Evolutionary conservation across 2,113 vertebrate genomes (phyloP).

Genomic region (Mirounga angustirostris): DNA sequence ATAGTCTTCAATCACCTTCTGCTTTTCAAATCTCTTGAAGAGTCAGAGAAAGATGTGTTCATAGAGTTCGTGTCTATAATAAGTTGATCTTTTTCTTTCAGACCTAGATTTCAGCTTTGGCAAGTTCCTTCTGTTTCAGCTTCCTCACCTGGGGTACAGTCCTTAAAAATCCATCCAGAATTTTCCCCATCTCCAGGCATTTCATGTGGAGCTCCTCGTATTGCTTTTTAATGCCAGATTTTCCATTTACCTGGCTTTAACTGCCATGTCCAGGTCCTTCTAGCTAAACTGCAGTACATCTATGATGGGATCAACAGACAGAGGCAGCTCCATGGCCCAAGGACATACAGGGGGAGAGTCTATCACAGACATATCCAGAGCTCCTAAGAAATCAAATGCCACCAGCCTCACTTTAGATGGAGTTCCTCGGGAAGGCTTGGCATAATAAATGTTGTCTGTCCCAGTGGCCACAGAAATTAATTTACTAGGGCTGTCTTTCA

Average conservation of each 20-base stretch:
- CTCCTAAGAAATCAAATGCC: conserved; percentile 87
- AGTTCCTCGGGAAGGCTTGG: conserved; percentile 42
- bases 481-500: conserved; percentile 93
- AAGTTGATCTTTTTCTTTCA: conserved; percentile 91
- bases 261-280: conserved; percentile 91
- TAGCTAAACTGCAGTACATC: conserved; percentile 93
- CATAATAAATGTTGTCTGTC: conserved; percentile 74
- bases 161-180: conserved; percentile 90
- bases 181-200: conserved; percentile 91
- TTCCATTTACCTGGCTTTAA: conserved; percentile 84
- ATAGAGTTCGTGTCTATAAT: conserved; percentile 88
- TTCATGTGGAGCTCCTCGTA: conserved; percentile 85
- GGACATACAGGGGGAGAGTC: not conserved
- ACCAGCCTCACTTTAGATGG: conserved; percentile 79
- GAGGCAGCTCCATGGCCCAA: not conserved
- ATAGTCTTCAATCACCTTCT: conserved; percentile 88
- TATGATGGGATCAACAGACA: conserved; percentile 85
- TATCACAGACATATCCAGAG: conserved; percentile 45
- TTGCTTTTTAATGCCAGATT: conserved; percentile 84
- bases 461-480: not conserved
- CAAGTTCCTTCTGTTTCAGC: conserved; percentile 85
- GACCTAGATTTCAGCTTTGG: conserved; percentile 86
- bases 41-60: conserved; percentile 91
- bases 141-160: conserved; percentile 87
- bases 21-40: conserved; percentile 92